Percentiles rank a stretch among this genome's conserved stretches.
Evolutionary conservation across 2,113 vertebrate genomes (phyloP).

Genomic region (Holacanthus passer): DNA sequence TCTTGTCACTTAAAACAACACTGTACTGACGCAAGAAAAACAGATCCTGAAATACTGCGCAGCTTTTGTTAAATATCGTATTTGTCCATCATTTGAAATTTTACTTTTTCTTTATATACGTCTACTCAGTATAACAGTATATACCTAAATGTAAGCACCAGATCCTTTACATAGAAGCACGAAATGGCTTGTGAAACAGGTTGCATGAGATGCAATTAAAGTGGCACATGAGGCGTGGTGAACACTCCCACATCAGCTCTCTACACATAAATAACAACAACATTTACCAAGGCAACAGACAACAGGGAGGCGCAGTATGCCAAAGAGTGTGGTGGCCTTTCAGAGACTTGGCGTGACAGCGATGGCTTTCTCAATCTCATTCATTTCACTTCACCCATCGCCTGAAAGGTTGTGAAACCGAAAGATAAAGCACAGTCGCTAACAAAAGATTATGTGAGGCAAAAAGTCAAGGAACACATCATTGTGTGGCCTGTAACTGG

Average conservation of each 20-base stretch:
- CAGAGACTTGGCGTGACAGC: slow-evolving; percentile 37
- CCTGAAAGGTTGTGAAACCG: slow-evolving; percentile 59
- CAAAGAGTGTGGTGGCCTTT: slow-evolving; percentile 17
- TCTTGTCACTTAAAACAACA: neutral
- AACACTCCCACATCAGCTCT: neutral
- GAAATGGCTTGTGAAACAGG: neutral
- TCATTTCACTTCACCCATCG: slow-evolving; percentile 44
- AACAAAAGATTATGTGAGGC: slow-evolving; percentile 44
- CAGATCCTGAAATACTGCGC: neutral
- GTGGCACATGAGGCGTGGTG: slow-evolving; percentile 1
- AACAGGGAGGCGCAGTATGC: slow-evolving; percentile 14
- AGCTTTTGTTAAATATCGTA: neutral
- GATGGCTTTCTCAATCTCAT: slow-evolving; percentile 43
- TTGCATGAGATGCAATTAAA: neutral
- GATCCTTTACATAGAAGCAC: neutral
- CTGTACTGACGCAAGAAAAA: neutral
- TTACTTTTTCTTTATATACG: neutral
- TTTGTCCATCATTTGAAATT: neutral
- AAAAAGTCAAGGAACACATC: slow-evolving; percentile 11
- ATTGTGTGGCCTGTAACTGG: slow-evolving; percentile 6
- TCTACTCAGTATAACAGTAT: neutral
- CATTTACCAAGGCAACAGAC: slow-evolving; percentile 50
- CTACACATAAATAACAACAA: neutral
- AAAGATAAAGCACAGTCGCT: slow-evolving; percentile 65
- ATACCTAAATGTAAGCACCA: neutral